A percentile compares a stretch with the other conserved stretches of the same genome.
Evolutionary conservation across 2,888 invertebrate genomes (phyloP).

Genomic region (Netelia melanura): DNA sequence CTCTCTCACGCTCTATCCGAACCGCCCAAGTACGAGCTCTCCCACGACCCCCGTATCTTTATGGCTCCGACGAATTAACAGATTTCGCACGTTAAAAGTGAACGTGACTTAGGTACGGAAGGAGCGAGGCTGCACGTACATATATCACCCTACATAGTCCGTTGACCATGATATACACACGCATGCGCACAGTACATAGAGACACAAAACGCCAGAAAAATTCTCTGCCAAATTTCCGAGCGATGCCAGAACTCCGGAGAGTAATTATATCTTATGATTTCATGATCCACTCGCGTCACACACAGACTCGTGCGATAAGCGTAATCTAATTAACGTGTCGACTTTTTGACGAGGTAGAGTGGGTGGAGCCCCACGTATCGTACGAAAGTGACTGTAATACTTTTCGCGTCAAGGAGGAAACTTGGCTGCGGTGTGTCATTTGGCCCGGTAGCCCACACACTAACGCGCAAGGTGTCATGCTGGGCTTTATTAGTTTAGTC

Average conservation of each 20-base stretch:
- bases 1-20: background rate
- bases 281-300: background rate
- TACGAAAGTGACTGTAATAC: conserved; percentile 36
- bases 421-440: conserved; percentile 42
- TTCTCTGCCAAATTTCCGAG: background rate
- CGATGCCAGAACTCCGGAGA: conserved; percentile 7
- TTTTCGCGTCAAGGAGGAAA: conserved; percentile 31
- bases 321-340: conserved; percentile 50
- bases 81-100: conserved; percentile 67
- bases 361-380: background rate
- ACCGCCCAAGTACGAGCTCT: background rate
- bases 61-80: conserved; percentile 65
- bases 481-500: conserved; percentile 66
- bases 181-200: background rate
- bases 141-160: conserved; percentile 34
- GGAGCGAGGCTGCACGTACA: conserved; percentile 19
- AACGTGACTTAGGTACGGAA: conserved; percentile 64
- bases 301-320: conserved; percentile 12
- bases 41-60: conserved; percentile 51
- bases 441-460: conserved; percentile 41
- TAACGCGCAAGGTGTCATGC: conserved; percentile 58
- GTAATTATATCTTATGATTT: conserved; percentile 30
- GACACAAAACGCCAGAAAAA: background rate
- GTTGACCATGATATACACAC: conserved; percentile 32
- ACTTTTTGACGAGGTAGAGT: conserved; percentile 14